Percentiles rank a stretch among this genome's conserved stretches.
Conservation (phyloP, 1,140 invertebrate species). For the Dendroctonus valens region DNA sequence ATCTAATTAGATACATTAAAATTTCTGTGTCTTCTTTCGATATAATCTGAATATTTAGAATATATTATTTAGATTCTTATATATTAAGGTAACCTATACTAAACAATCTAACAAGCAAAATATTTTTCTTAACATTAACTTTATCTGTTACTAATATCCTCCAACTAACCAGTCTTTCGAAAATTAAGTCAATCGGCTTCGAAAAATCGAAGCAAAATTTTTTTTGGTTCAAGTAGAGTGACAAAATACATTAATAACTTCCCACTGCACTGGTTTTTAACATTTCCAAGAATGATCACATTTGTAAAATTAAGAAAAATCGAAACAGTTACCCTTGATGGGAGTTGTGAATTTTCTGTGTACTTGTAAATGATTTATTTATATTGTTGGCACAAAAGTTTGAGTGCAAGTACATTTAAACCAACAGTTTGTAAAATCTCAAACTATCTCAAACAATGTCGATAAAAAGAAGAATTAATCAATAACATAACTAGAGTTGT, state of each 20-base stretch:
- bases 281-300: too few species aligned
- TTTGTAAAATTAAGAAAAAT: too few species aligned
- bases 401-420: too few species aligned
- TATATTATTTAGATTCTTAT: slow-evolving; percentile 9
- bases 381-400: too few species aligned
- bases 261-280: too few species aligned
- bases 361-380: too few species aligned
- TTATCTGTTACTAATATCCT: slow-evolving; percentile 32
- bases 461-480: too few species aligned
- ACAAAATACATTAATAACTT: neutral
- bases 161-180: slow-evolving; percentile 33
- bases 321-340: too few species aligned
- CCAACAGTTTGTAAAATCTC: too few species aligned
- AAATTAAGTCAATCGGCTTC: slow-evolving; percentile 32
- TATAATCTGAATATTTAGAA: slow-evolving; percentile 11
- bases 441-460: too few species aligned
- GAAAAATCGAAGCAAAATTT: slow-evolving; percentile 29
- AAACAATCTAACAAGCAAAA: slow-evolving; percentile 28
- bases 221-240: slow-evolving; percentile 23
- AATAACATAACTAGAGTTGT: too few species aligned
- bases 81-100: slow-evolving; percentile 19
- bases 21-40: neutral
- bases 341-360: too few species aligned
- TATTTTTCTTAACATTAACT: slow-evolving; percentile 21
- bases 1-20: neutral